These are phyloP conservation scores for Diogma glabrata DNA, from an alignment of 2,888 invertebrate genomes.

Conservation along the genomic window DNA sequence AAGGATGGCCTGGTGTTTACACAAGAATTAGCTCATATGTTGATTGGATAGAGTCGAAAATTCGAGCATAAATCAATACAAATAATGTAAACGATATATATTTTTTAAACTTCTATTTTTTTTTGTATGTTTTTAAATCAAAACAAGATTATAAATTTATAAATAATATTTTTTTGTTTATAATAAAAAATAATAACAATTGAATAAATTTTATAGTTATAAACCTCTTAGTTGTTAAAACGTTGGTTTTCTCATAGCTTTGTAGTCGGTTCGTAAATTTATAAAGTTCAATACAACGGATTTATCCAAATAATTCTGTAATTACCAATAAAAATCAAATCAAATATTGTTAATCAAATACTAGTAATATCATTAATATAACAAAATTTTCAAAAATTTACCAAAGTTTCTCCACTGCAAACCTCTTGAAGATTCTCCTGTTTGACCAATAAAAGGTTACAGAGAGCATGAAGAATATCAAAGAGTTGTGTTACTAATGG, in stretches of 20 bases:
- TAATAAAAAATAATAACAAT: too few relatives aligned
- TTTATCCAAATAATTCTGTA: constrained; percentile 80
- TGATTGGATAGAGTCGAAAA: constrained; percentile 41
- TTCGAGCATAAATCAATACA: background rate
- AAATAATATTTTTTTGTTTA: too few relatives aligned
- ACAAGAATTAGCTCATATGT: constrained; percentile 44
- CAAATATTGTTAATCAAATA: constrained; percentile 8
- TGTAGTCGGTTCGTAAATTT: constrained; percentile 87
- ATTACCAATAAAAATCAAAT: constrained; percentile 21
- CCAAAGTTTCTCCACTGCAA: constrained; percentile 87
- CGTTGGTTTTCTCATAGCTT: constrained; percentile 67
- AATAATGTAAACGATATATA: too few relatives aligned
- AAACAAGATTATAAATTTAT: too few relatives aligned
- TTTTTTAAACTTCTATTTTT: too few relatives aligned
- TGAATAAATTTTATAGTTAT: too few relatives aligned
- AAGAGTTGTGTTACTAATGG: constrained; percentile 77
- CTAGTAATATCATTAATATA: background rate
- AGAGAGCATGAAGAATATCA: constrained; percentile 89
- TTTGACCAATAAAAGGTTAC: constrained; percentile 87
- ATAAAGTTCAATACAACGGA: constrained; percentile 86
- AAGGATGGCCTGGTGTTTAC: constrained; percentile 48
- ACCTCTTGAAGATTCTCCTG: constrained; percentile 95
- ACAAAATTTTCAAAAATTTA: constrained; percentile 39
- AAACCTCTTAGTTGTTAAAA: too few relatives aligned
- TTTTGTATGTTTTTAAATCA: too few relatives aligned